Conservation (phyloP, 2,113 vertebrate species). For the Alaudala cheleensis region DNA sequence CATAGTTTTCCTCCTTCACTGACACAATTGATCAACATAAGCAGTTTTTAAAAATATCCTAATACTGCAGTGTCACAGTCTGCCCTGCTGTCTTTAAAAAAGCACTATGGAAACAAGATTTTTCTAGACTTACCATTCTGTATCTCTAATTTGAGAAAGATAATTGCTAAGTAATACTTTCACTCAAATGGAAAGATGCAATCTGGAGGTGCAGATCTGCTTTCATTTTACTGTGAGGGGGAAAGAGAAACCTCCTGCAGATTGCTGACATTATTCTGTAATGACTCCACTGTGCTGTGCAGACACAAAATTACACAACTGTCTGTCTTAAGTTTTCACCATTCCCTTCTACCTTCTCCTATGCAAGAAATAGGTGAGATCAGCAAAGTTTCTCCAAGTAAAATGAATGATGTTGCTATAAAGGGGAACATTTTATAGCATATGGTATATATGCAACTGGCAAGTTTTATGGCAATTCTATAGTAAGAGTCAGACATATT, state of each 20-base stretch:
- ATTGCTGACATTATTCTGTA: neutral
- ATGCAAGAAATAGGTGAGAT: neutral
- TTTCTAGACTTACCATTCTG: neutral
- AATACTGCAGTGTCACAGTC: neutral
- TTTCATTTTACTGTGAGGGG: neutral
- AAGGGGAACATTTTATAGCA: neutral
- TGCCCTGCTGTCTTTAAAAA: neutral
- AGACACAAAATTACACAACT: neutral
- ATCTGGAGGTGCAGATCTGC: neutral
- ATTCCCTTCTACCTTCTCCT: neutral
- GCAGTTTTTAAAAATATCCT: neutral
- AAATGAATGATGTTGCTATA: neutral
- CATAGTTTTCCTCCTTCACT: neutral
- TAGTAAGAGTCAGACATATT: neutral
- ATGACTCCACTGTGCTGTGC: neutral
- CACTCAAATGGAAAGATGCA: neutral
- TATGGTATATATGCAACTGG: neutral
- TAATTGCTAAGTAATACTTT: neutral
- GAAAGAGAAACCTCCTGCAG: neutral
- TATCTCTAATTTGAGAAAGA: neutral
- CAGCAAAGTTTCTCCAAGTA: neutral
- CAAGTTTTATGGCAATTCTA: neutral
- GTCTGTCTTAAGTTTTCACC: neutral
- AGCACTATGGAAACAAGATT: neutral
- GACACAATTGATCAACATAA: neutral